phyloP scores from a whole-genome alignment of 2,797 vertebrate genomes.

The Florisuga fusca region DNA sequence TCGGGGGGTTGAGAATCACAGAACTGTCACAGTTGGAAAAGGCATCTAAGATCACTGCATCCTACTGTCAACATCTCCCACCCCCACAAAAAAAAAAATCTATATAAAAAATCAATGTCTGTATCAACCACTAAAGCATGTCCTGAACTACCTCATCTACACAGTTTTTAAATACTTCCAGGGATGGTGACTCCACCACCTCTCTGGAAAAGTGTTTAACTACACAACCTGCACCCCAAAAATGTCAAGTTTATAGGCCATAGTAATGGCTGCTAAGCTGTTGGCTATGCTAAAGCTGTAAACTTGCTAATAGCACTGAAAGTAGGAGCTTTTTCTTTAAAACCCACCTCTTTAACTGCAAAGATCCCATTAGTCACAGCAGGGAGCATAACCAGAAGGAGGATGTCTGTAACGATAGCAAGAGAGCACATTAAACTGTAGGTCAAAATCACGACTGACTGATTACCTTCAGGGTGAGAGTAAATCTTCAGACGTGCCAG shows the following conservation, averaged over 20 bases:
- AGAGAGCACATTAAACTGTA: constrained; percentile 63
- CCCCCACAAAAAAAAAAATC: too few relatives aligned
- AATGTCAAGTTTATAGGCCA: background rate
- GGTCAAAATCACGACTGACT: constrained; percentile 61
- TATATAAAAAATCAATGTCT: too few relatives aligned
- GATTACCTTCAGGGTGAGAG: constrained; percentile 60
- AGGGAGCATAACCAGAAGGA: constrained; percentile 63
- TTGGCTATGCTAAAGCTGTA: background rate
- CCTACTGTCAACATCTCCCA: too few relatives aligned
- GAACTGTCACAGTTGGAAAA: too few relatives aligned
- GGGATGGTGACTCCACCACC: too few relatives aligned
- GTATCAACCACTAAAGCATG: too few relatives aligned
- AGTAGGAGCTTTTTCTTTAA: constrained; percentile 47
- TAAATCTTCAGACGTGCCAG: constrained; percentile 24
- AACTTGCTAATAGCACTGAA: background rate
- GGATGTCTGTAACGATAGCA: constrained; percentile 55
- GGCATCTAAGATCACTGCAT: too few relatives aligned
- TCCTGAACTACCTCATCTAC: too few relatives aligned
- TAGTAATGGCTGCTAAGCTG: background rate
- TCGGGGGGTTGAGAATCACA: background rate
- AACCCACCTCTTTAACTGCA: constrained; percentile 34
- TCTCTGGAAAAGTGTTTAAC: background rate
- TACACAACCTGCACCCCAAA: background rate
- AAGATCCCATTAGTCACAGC: constrained; percentile 64
- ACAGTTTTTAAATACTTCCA: too few relatives aligned